Evolutionary conservation across 1,140 invertebrate genomes (phyloP), one percentile per base, ranked within the genome.

Genomic region (Linepithema humile): DNA sequence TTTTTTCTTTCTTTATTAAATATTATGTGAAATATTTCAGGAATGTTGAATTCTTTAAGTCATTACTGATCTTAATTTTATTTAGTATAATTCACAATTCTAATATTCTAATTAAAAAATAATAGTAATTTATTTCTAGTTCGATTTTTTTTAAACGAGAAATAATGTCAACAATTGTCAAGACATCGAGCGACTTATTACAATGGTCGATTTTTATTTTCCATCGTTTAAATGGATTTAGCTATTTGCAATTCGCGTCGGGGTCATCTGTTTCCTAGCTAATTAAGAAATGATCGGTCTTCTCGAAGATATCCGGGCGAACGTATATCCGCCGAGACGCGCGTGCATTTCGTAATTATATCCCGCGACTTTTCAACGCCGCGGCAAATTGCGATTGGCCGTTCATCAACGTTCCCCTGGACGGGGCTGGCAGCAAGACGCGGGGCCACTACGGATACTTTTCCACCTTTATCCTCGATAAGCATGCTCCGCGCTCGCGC

Each of bases 201-300:
- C 32, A 55, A 57, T 17, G 29, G 0, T 35, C 9, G n/a, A 26
- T 38, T 26, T 55, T 73, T 40, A 57, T 12, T 59, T 57, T 26
- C 29, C 26, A n/a, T 48, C 26, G 7, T 64, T 5, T 2, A 29
- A n/a, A 15, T 23, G 43, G 15, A 15, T 83, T 29, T 59, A 60
- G 15, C 4, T 65, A 57, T 65, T 67, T 60, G 48, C 23, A 12
- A n/a, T 45, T 35, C 38, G 40, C 17, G 26, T 7, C 29, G 4
- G 32, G 17, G 26, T 78, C 65, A 43, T 48, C 35, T 7, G 48
- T 83, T 77, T 82, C 53, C 64, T 64, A 74, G 84, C 83, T 92
- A 92, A 92, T 93, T 93, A 90, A 92, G 89, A 91, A 90, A 89
- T 92, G 90, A 92, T 83, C 65, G 70, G 15, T 69, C 48, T 55